Base-by-base conservation (phyloP, 1,140 invertebrate genomes). In the Heliothis virescens region DNA sequence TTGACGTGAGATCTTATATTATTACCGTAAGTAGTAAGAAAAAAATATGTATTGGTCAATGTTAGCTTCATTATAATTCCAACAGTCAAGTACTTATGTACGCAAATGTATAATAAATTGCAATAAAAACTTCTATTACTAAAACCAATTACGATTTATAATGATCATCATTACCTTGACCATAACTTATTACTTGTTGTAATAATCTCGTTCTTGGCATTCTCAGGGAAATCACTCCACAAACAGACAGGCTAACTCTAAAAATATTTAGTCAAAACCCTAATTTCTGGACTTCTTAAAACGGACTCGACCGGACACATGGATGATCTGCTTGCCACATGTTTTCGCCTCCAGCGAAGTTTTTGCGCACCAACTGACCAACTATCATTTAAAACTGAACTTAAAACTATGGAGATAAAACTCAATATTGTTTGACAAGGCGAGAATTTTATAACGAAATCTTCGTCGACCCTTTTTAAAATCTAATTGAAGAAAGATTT, bases 281-380 rank as follows among this genome's bases (percentile, higher is more conserved):
- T 29, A 53, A 71, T 15, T 15, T 13, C 48, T 29, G 15, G n/a
- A 10, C 53, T 52, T 9, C 48, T 53, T 26, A 29, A 10, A 26
- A 65, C 48, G 26, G 48, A 47, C 21, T 41, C 10, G 21, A 62
- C 34, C 21, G 52, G 57, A 75, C 74, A 53, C 18, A 50, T 18
- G 47, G 13, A 55, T 9, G 18, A 48, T 65, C 74, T 76, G 59
- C 7, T 76, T 47, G 53, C 65, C 77, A 79, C n/a, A 79, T 79
- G 74, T 76, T 60, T 50, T n/a, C 41, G 53, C 76, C 76, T 18
- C 53, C 63, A 79, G 76, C 76, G n/a, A 71, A 69, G 76, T 71
- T 79, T 79, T 79, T 71, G 62, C 62, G 59, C 50, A 18, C 48
- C 16, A 65, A 67, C 21, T 65, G 4, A 53, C 21, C 41, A 53